Evolutionary conservation across 1,140 invertebrate species (phyloP).

Genomic region (Notospermus geniculatus): DNA sequence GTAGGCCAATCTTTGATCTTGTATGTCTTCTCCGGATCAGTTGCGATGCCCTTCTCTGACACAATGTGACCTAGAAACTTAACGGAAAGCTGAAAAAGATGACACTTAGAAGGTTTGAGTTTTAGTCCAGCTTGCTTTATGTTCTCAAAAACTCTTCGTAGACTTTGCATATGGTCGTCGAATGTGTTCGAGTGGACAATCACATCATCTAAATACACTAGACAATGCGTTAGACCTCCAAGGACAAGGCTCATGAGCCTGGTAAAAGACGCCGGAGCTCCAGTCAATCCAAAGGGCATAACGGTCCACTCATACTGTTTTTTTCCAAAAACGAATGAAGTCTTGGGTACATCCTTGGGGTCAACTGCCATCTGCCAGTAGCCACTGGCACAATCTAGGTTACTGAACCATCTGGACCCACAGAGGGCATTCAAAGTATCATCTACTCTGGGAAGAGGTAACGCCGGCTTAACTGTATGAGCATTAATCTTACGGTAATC

Average conservation of each 20-base stretch:
- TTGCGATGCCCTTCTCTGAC: constrained; percentile 19
- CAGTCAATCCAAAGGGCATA: constrained; percentile 15
- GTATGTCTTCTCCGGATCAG: constrained; percentile 26
- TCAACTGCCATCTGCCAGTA: constrained; percentile 54
- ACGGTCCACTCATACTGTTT: constrained; percentile 26
- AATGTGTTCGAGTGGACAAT: constrained; percentile 11
- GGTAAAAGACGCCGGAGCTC: no score
- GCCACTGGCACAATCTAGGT: constrained; percentile 30
- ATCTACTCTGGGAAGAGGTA: constrained; percentile 34
- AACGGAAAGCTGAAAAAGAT: constrained; percentile 42
- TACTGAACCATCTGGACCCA: constrained; percentile 25
- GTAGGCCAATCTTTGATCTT: constrained; percentile 28
- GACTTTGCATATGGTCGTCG: constrained; percentile 3
- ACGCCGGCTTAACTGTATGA: constrained; percentile 25
- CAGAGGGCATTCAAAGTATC: constrained; percentile 29
- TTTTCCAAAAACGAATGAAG: constrained; percentile 31
- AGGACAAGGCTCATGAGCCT: no score
- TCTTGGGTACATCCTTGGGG: constrained; percentile 41
- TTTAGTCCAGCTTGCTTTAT: constrained; percentile 35
- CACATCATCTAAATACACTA: constrained; percentile 20
- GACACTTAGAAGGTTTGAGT: constrained; percentile 54
- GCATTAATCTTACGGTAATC: constrained; percentile 37
- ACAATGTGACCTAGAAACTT: no score
- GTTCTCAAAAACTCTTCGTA: constrained; percentile 6
- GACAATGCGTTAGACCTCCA: constrained; percentile 13